Conservation (phyloP, 2,888 invertebrate species). For the Acanthosepion pharaonis region DNA sequence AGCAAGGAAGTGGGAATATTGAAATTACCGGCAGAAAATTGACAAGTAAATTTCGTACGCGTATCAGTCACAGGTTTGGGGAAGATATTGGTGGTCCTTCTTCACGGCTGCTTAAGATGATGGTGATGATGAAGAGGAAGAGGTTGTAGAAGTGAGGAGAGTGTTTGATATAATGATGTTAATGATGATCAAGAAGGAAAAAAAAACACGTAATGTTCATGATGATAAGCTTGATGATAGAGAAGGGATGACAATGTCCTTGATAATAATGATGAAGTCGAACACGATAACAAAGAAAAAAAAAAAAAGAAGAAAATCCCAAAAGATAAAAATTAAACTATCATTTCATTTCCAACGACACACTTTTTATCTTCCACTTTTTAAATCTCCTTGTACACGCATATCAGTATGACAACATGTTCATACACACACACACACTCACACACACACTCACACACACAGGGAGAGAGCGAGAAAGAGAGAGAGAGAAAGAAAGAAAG, state of each 20-base stretch:
- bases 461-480: no score
- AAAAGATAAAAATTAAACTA: background rate
- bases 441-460: background rate
- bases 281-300: background rate
- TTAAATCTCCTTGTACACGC: background rate
- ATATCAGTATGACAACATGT: background rate
- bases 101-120: background rate
- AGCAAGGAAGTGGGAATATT: background rate
- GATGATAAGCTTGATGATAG: background rate
- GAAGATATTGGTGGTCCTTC: background rate
- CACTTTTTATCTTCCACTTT: background rate
- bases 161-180: background rate
- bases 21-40: background rate
- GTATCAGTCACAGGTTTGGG: background rate
- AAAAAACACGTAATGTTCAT: background rate
- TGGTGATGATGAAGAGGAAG: background rate
- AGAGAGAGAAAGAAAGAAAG: no score
- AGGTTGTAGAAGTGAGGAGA: background rate
- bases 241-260: background rate
- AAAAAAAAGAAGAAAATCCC: background rate
- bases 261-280: background rate
- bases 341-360: background rate
- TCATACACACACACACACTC: background rate
- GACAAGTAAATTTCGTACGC: conserved; percentile 20
- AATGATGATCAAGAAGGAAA: background rate